Evolutionary conservation across 2,113 vertebrate species (phyloP), one percentile per base, ranked within the genome.

Genomic region (Rhabdomys dilectus): DNA sequence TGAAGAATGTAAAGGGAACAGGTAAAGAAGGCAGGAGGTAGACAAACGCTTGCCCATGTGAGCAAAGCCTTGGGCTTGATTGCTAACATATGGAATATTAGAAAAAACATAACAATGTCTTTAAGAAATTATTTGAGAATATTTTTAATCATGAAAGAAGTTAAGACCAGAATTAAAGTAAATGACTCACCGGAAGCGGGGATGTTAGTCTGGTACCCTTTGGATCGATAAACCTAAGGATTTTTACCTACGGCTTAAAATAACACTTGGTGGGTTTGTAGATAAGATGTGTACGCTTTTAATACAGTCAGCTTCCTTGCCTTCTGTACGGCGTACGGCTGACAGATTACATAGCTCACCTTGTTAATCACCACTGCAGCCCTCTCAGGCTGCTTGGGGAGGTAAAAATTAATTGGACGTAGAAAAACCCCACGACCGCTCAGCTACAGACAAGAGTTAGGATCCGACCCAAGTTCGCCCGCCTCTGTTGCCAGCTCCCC

Each of bases 191-290:
- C 78, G 12, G n/a, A 78, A 81, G 9, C 34, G 16, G 5, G 92
- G 60, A 75, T 5, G 34, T 93, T 85, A 77, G n/a, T 60, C 10
- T 56, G 26, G 16, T 91, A 15, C 21, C 77, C 53, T 78, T 90
- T 56, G 58, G n/a, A 34, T 58, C 70, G 13, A 8, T 80, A 88
- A 94, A 24, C n/a, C 0, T 62, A 39, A 77, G 48, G 51, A 22
- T 58, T 92, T 92, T 92, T 91, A 68, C 77, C 58, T 88, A 24
- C 60, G 51, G 26, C 75, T 91, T 91, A 66, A 82, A 82, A 36
- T 70, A 34, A 34, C 66, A 53, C 42, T 90, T n/a, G 31, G 56
- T 72, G 66, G 92, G 26, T 51, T 31, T 31, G 24, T 42, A 60
- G 84, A 34, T 81, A 48, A 48, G 34, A 24, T 24, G 53, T 68